These are phyloP conservation scores for Mizuhopecten yessoensis DNA, from an alignment of 1,140 invertebrate species.

Conservation along the genomic window DNA sequence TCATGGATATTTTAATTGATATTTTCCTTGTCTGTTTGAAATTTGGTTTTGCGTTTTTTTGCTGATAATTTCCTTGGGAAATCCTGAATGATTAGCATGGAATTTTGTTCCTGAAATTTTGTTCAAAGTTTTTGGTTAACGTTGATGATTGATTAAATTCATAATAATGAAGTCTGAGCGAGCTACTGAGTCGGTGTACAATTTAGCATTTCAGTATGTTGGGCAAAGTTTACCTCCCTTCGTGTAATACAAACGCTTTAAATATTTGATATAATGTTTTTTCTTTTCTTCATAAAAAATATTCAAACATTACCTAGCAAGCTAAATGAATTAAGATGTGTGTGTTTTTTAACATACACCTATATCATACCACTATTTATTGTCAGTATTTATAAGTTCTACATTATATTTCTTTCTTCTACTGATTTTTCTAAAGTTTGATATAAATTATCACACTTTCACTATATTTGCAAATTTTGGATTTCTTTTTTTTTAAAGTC, in stretches of 20 bases:
- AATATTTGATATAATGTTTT: not conserved
- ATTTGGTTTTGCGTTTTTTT: not conserved
- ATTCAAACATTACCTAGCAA: not conserved
- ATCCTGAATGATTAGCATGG: not conserved
- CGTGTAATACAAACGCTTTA: too few relatives aligned
- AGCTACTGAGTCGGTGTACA: too few relatives aligned
- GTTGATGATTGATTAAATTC: too few relatives aligned
- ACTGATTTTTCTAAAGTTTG: not conserved
- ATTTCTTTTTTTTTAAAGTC: not conserved
- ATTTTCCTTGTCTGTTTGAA: constrained; percentile 10
- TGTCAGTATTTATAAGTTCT: too few relatives aligned
- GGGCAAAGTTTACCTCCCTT: too few relatives aligned
- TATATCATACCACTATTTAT: not conserved
- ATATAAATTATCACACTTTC: too few relatives aligned
- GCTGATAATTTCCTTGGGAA: not conserved
- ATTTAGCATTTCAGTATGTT: too few relatives aligned
- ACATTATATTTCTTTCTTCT: too few relatives aligned
- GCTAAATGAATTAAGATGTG: not conserved
- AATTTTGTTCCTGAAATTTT: too few relatives aligned
- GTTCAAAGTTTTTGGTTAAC: too few relatives aligned
- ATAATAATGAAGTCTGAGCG: too few relatives aligned
- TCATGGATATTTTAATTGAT: constrained; percentile 1
- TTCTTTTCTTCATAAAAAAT: not conserved
- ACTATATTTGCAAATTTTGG: too few relatives aligned
- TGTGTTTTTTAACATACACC: not conserved